phyloP scores from a whole-genome alignment of 2,888 invertebrate genomes.

The Melolontha melolontha region DNA sequence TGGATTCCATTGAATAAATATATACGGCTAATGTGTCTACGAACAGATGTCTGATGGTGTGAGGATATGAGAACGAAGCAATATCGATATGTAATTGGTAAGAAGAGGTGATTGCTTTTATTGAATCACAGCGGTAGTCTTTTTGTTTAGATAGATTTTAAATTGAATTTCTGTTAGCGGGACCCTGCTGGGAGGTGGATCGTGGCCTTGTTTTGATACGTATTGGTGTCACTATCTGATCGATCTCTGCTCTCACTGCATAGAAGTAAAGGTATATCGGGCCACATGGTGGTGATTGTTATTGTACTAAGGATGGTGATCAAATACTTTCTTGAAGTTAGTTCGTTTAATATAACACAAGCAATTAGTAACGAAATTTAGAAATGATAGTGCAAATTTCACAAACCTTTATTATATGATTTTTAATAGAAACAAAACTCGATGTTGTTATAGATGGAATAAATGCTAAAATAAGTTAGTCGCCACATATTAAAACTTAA shows the following conservation, averaged over 20 bases:
- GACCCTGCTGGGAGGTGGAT: constrained; percentile 48
- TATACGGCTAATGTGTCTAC: constrained; percentile 16
- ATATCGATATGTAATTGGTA: constrained; percentile 60
- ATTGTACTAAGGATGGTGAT: neutral
- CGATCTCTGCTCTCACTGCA: constrained; percentile 17
- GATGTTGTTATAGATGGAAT: too few species aligned
- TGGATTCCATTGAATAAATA: neutral
- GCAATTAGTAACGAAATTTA: too few species aligned
- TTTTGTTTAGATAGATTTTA: constrained; percentile 60
- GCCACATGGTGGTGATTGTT: neutral
- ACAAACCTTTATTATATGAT: too few species aligned
- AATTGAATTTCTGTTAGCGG: constrained; percentile 58
- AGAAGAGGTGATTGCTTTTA: constrained; percentile 54
- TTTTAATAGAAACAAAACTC: too few species aligned
- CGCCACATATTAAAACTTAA: too few species aligned
- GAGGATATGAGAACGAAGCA: constrained; percentile 42
- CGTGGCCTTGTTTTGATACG: constrained; percentile 51
- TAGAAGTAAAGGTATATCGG: neutral
- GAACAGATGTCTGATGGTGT: constrained; percentile 44
- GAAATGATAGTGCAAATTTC: too few species aligned
- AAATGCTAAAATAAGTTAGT: too few species aligned
- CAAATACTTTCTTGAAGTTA: neutral
- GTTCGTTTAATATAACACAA: too few species aligned
- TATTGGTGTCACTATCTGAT: constrained; percentile 49
- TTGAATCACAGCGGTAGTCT: constrained; percentile 63